A percentile compares a stretch with the other conserved stretches of the same genome.
These are phyloP conservation scores for Pseudeuparius sepicola DNA, from an alignment of 2,888 invertebrate species.

Conservation along the genomic window DNA sequence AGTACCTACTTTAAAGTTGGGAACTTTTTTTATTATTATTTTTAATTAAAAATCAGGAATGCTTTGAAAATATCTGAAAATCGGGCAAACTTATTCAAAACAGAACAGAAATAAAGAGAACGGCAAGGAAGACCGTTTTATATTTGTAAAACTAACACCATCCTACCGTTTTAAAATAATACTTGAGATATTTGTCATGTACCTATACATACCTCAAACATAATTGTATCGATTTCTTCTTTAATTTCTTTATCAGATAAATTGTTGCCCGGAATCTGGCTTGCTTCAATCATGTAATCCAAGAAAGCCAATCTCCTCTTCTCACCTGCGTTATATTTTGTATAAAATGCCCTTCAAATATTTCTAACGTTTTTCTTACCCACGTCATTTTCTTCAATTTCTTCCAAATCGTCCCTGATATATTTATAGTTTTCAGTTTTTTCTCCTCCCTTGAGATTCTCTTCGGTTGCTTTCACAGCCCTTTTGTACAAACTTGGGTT, in stretches of 20 bases:
- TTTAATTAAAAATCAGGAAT: no score
- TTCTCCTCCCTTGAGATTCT: constrained; percentile 16
- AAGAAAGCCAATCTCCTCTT: constrained; percentile 80
- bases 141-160: no score
- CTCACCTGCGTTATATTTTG: constrained; percentile 38
- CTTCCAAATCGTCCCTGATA: constrained; percentile 70
- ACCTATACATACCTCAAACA: constrained; percentile 71
- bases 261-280: constrained; percentile 55
- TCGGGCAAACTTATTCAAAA: no score
- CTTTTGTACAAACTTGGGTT: constrained; percentile 23
- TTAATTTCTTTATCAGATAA: constrained; percentile 70
- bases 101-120: no score
- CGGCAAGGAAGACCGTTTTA: no score
- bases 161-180: no score
- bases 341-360: not conserved
- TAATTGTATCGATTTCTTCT: constrained; percentile 77
- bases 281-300: constrained; percentile 72
- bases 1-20: no score
- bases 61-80: no score
- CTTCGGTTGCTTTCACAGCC: constrained; percentile 18
- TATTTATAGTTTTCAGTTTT: constrained; percentile 22
- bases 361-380: constrained; percentile 42
- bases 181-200: no score
- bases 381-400: constrained; percentile 61
- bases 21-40: not conserved